These are phyloP conservation scores for Scomber japonicus DNA, from an alignment of 2,113 vertebrate species.

Conservation along the genomic window DNA sequence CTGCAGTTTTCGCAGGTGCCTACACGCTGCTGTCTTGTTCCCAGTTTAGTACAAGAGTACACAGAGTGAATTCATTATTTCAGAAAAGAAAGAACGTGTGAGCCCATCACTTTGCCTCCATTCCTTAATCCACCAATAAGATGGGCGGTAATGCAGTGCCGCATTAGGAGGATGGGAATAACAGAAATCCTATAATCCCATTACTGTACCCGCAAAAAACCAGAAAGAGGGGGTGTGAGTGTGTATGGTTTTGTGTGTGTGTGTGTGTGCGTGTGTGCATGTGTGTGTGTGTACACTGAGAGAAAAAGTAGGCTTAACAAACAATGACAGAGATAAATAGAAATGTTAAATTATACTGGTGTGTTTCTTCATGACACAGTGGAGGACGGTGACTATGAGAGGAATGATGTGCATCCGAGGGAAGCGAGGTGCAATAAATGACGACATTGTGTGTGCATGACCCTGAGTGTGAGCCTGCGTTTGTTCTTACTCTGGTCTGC, in stretches of 20 bases:
- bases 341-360: not conserved
- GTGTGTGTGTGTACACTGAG: not conserved
- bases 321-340: not conserved
- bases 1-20: too few species aligned
- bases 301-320: not conserved
- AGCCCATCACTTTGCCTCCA: conserved; percentile 31
- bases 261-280: not conserved
- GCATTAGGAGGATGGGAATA: conserved; percentile 67
- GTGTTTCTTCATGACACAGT: not conserved
- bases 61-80: conserved; percentile 35
- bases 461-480: not conserved
- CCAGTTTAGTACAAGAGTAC: too few species aligned
- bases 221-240: not conserved
- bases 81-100: conserved; percentile 5
- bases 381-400: not conserved
- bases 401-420: not conserved
- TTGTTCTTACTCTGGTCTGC: conserved; percentile 92
- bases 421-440: not conserved
- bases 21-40: too few species aligned
- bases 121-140: conserved; percentile 67
- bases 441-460: not conserved
- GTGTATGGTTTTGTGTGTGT: not conserved
- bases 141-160: conserved; percentile 50
- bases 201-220: conserved; percentile 58
- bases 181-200: conserved; percentile 78